Evolutionary conservation across 2,888 invertebrate genomes (phyloP).

Genomic region (Galeruca laticollis): DNA sequence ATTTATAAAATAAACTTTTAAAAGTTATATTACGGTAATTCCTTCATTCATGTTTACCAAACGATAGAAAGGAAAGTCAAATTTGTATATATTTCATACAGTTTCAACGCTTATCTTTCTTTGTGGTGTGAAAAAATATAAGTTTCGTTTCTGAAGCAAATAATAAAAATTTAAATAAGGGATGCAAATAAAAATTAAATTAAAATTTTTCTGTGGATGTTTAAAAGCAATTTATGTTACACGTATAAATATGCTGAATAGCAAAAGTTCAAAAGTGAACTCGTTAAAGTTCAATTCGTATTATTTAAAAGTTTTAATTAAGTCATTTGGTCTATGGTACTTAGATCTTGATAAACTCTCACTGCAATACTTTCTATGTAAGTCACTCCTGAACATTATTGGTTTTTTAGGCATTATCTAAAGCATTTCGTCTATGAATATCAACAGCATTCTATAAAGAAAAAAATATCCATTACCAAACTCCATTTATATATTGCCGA

Average conservation of each 20-base stretch:
- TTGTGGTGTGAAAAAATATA: not conserved
- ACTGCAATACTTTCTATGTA: too few species aligned
- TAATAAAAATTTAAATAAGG: constrained; percentile 7
- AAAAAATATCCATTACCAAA: too few species aligned
- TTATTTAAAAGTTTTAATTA: not conserved
- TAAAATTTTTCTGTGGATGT: not conserved
- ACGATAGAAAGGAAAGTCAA: not conserved
- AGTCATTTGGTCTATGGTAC: not conserved
- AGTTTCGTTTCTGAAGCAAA: not conserved
- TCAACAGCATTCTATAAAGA: too few species aligned
- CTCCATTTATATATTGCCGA: too few species aligned
- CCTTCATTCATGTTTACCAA: not conserved
- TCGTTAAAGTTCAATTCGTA: not conserved
- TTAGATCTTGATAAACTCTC: too few species aligned
- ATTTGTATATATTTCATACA: not conserved
- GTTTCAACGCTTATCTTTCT: not conserved
- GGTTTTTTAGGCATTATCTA: too few species aligned
- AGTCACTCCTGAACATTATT: too few species aligned
- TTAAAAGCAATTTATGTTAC: not conserved
- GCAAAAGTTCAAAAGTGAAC: not conserved
- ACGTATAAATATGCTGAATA: constrained; percentile 1
- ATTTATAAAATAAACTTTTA: constrained; percentile 23
- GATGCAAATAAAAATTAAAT: not conserved
- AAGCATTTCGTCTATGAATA: too few species aligned
- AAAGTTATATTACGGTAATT: constrained; percentile 29